phyloP scores from a whole-genome alignment of 2,888 invertebrate species.

The Euplagia quadripunctaria region DNA sequence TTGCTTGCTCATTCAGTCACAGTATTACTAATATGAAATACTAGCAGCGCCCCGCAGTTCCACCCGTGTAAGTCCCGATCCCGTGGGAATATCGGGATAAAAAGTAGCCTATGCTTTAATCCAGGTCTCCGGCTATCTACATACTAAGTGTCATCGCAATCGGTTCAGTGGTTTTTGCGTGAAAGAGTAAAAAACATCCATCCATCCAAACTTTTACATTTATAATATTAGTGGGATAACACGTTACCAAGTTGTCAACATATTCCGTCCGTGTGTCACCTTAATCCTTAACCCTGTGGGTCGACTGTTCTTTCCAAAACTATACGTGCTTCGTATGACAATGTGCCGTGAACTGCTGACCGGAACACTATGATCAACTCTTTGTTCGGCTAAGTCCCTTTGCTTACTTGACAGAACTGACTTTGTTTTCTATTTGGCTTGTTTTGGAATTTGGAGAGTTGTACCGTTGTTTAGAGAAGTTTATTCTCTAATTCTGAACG shows the following conservation, averaged over 20 bases:
- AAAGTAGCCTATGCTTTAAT: too few relatives aligned
- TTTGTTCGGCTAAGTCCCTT: slow-evolving; percentile 57
- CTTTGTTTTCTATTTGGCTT: slow-evolving; percentile 31
- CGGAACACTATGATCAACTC: slow-evolving; percentile 49
- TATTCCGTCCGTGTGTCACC: slow-evolving; percentile 8
- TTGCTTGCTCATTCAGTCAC: background rate
- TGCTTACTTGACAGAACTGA: slow-evolving; percentile 40
- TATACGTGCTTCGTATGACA: slow-evolving; percentile 56
- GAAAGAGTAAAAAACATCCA: too few relatives aligned
- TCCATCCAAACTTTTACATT: too few relatives aligned
- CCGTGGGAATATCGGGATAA: too few relatives aligned
- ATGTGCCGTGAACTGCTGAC: slow-evolving; percentile 46
- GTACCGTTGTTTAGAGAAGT: slow-evolving; percentile 3
- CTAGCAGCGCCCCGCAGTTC: too few relatives aligned
- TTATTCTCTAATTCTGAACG: background rate
- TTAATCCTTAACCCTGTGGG: slow-evolving; percentile 28
- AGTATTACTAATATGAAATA: background rate
- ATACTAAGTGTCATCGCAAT: too few relatives aligned
- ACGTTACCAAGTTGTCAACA: background rate
- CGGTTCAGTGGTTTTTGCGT: too few relatives aligned
- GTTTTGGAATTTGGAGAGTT: slow-evolving; percentile 7
- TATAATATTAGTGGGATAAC: too few relatives aligned
- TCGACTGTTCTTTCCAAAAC: slow-evolving; percentile 33
- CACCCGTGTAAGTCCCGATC: too few relatives aligned
- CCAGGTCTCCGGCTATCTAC: too few relatives aligned